phyloP scores from a whole-genome alignment of 2,888 invertebrate genomes.

The Caprella mutica region DNA sequence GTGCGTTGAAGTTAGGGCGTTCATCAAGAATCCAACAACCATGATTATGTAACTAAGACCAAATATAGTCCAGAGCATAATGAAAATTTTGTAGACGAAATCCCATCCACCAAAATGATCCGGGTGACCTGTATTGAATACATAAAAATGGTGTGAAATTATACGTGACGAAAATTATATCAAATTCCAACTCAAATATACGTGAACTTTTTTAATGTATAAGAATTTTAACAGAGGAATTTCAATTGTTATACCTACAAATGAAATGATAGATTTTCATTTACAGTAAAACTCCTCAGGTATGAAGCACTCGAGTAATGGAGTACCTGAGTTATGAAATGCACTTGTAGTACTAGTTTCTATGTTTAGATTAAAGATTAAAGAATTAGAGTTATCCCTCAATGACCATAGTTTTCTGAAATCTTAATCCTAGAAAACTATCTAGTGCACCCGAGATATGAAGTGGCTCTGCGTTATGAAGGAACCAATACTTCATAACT shows the following conservation, averaged over 20 bases:
- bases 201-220: not conserved
- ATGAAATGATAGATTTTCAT: not conserved
- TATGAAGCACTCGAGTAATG: too few relatives aligned
- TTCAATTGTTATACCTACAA: not conserved
- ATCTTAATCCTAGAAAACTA: too few relatives aligned
- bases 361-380: too few relatives aligned
- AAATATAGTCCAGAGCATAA: slow-evolving; percentile 80
- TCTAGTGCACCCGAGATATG: too few relatives aligned
- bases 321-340: too few relatives aligned
- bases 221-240: not conserved
- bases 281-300: not conserved
- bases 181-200: not conserved
- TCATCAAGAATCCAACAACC: slow-evolving; percentile 42
- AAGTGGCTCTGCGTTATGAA: too few relatives aligned
- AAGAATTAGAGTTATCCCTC: not conserved
- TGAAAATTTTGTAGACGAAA: slow-evolving; percentile 62
- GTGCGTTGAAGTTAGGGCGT: slow-evolving; percentile 33
- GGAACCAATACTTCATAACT: too few relatives aligned
- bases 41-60: slow-evolving; percentile 82
- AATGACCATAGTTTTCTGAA: too few relatives aligned
- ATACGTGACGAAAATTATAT: not conserved
- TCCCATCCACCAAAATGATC: slow-evolving; percentile 29
- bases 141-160: not conserved
- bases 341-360: too few relatives aligned
- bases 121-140: not conserved